Percentiles rank a stretch among this genome's conserved stretches.
Evolutionary conservation across 1,140 invertebrate species (phyloP).

Genomic region (Ceratosolen solmsi): DNA sequence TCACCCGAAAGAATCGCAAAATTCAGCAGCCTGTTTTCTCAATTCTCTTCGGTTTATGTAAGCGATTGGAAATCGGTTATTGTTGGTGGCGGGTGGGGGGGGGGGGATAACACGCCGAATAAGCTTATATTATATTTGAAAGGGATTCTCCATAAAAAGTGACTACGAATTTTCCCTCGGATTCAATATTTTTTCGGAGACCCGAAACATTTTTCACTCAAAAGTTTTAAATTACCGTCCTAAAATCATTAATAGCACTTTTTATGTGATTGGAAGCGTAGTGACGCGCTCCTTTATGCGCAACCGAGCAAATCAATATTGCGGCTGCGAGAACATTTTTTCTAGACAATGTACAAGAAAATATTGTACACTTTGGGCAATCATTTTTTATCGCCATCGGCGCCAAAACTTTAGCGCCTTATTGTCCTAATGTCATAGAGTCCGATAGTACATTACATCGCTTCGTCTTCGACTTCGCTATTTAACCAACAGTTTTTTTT

Average conservation of each 20-base stretch:
- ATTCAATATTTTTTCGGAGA: background rate
- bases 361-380: too few species aligned
- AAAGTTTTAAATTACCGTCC: background rate
- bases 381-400: too few species aligned
- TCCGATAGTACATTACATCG: too few species aligned
- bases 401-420: too few species aligned
- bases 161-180: background rate
- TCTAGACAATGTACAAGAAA: background rate
- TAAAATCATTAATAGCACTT: background rate
- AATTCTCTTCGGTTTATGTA: slow-evolving; percentile 6
- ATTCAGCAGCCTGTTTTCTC: background rate
- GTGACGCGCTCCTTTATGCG: background rate
- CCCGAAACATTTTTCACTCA: background rate
- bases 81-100: too few species aligned
- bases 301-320: background rate
- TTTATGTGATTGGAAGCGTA: background rate
- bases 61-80: slow-evolving; percentile 12
- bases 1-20: background rate
- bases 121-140: slow-evolving; percentile 3
- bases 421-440: too few species aligned
- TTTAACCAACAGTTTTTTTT: too few species aligned
- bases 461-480: too few species aligned
- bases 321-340: background rate
- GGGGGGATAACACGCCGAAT: background rate
- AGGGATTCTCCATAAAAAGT: background rate